These are phyloP conservation scores for Metopolophium dirhodum DNA, from an alignment of 1,140 invertebrate species.

Conservation along the genomic window DNA sequence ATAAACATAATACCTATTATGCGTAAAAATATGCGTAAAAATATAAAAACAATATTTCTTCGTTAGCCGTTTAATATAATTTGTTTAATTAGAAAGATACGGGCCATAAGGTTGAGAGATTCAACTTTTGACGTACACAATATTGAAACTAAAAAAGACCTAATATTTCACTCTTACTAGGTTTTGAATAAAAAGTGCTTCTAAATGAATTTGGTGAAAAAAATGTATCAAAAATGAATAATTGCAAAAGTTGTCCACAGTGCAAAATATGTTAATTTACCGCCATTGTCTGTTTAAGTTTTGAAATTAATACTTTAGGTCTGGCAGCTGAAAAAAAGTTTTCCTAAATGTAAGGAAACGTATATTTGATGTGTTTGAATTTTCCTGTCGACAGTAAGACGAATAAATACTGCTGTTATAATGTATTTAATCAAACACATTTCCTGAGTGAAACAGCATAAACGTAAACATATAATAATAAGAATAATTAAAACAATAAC, in stretches of 20 bases:
- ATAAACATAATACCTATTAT: background rate
- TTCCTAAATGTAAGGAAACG: background rate
- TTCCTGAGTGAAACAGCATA: background rate
- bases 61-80: background rate
- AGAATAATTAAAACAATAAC: background rate
- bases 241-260: constrained; percentile 35
- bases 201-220: constrained; percentile 10
- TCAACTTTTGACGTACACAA: constrained; percentile 5
- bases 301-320: constrained; percentile 41
- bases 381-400: background rate
- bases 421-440: constrained; percentile 6
- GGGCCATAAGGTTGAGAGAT: background rate
- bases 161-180: constrained; percentile 25
- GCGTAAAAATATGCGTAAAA: background rate
- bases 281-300: constrained; percentile 42
- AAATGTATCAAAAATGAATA: constrained; percentile 35
- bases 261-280: constrained; percentile 47
- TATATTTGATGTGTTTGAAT: constrained; percentile 14
- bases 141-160: constrained; percentile 25
- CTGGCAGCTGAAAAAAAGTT: constrained; percentile 31
- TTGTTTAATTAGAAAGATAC: background rate
- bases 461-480: background rate
- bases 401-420: background rate
- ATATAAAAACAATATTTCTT: background rate
- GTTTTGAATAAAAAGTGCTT: background rate